Evolutionary conservation across 2,888 invertebrate genomes (phyloP), one percentile per base, ranked within the genome.

Genomic region (Operophtera brumata): DNA sequence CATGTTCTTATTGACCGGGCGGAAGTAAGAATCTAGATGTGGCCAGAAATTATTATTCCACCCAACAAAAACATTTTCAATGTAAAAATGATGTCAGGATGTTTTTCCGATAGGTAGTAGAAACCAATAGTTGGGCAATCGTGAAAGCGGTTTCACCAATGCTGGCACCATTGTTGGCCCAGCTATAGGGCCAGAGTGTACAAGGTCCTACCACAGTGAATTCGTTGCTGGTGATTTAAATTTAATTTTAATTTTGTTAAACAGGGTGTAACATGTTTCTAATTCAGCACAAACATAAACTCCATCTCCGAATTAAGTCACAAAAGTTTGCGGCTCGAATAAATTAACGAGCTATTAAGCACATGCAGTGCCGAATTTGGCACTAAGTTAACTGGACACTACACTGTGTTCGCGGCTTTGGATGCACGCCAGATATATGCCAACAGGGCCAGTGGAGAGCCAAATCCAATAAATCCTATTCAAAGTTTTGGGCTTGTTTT

Each of bases 401-500:
- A 56, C 55, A 56, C 26, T 42, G 30, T 51, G 55, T 51, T 48
- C 41, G 51, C 41, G 51, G 52, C 28, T 56, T 57, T 57, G 56
- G 56, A 47, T 32, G 14, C 8, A 11, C 6, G 51, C 56, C 56
- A 57, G 56, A 12, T 47, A 32, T 45, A 30, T 42, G 25, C 40
- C 48, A 42, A 30, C 41, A 7, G 12, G 1, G 14, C 36, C 37
- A 50, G 37, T 35, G 26, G 30, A 36, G 7, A 7, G 41, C 50
- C 44, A 47, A 51, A 52, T 45, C 13, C 13, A 37, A 52, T 56
- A 56, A 56, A 47, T 56, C 47, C 13, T 25, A 30, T 51, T 52
- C 28, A 20, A 12, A 40, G 47, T 47, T 49, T 45, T 20, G 28
- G 40, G 34, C 28, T 30, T 49, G 41, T 26, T 36, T 47, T 37